These are phyloP conservation scores for Puffinus mauretanicus DNA, from an alignment of 2,113 vertebrate species.

Conservation along the genomic window DNA sequence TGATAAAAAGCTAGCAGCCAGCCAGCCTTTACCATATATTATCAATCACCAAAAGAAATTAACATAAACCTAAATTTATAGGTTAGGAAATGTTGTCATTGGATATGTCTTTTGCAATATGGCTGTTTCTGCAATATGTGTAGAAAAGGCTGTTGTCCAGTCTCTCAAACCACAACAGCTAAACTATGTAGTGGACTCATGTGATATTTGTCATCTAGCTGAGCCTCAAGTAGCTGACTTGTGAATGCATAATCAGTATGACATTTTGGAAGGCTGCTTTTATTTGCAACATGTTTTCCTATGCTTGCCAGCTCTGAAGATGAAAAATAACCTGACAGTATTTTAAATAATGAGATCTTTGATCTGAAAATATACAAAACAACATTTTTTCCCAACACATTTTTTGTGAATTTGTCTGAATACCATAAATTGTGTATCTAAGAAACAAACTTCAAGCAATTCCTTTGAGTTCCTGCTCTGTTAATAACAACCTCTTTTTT, in stretches of 20 bases:
- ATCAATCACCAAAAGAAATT: background rate
- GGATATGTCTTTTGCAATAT: background rate
- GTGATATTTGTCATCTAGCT: background rate
- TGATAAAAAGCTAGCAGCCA: background rate
- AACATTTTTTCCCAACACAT: background rate
- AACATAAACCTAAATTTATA: background rate
- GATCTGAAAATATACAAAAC: background rate
- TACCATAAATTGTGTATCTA: constrained; percentile 16
- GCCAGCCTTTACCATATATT: background rate
- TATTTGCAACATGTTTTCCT: constrained; percentile 33
- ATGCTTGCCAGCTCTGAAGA: constrained; percentile 27
- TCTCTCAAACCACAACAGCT: background rate
- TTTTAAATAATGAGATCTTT: constrained; percentile 30
- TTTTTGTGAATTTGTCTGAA: constrained; percentile 42
- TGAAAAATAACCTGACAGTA: constrained; percentile 11
- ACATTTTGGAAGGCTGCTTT: constrained; percentile 42
- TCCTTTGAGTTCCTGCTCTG: constrained; percentile 32
- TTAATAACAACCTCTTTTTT: constrained; percentile 31
- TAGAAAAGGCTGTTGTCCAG: background rate
- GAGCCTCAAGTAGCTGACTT: background rate
- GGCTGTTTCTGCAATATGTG: background rate
- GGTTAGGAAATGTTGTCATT: background rate
- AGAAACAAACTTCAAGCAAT: constrained; percentile 29
- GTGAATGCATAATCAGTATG: constrained; percentile 7
- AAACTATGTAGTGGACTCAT: background rate